Evolutionary conservation across 1,140 invertebrate species (phyloP).

Genomic region (Drosophila arawakana): DNA sequence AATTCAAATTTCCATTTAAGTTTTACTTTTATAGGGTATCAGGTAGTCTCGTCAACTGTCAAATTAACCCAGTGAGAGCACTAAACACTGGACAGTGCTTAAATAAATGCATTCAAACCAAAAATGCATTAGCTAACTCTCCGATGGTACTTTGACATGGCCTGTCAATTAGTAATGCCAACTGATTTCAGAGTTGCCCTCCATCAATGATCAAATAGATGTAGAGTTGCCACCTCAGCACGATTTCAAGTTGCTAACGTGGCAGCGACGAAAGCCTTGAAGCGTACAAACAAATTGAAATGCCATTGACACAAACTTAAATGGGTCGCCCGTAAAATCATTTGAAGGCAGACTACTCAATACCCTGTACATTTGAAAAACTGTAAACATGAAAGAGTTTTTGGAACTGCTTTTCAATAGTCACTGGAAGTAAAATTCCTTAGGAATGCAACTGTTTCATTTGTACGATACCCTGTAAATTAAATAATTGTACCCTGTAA

Average conservation of each 20-base stretch:
- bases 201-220: conserved; percentile 2
- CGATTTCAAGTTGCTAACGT: neutral
- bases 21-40: neutral
- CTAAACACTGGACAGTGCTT: neutral
- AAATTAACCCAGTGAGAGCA: neutral
- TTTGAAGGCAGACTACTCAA: neutral
- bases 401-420: neutral
- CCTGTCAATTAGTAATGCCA: conserved; percentile 48
- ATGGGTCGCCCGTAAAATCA: neutral
- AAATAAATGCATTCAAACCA: neutral
- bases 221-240: neutral
- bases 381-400: neutral
- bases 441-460: no score
- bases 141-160: neutral
- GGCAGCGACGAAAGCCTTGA: neutral
- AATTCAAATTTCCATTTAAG: neutral
- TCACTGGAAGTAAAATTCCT: neutral
- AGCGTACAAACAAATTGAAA: conserved; percentile 50
- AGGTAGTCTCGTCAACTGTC: neutral
- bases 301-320: conserved; percentile 46
- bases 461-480: no score
- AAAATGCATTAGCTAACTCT: neutral
- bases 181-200: conserved; percentile 21
- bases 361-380: neutral
- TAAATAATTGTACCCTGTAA: no score